Conservation (phyloP, 1,140 invertebrate genomes). For the Cydia strobilella region DNA sequence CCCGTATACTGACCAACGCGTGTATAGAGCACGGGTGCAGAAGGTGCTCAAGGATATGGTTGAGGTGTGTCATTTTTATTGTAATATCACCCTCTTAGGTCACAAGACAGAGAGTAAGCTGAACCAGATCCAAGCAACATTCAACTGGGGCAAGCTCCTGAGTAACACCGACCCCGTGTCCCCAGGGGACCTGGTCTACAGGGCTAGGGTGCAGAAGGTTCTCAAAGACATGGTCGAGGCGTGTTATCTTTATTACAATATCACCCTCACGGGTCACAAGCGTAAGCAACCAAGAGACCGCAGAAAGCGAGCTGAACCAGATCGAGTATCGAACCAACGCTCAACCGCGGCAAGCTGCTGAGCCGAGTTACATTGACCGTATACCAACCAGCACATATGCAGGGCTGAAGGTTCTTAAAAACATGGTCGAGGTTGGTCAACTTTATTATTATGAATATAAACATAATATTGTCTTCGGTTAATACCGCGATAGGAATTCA, state of each 20-base stretch:
- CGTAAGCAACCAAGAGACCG: background rate
- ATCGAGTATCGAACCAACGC: conserved; percentile 24
- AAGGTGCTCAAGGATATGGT: conserved; percentile 56
- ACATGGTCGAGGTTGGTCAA: conserved; percentile 63
- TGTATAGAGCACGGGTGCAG: conserved; percentile 58
- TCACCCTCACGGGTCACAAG: too few species aligned
- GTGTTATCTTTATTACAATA: background rate
- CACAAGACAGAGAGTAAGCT: too few species aligned
- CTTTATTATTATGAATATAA: conserved; percentile 9
- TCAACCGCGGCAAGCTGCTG: conserved; percentile 49
- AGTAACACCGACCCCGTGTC: too few species aligned
- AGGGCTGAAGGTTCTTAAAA: conserved; percentile 51
- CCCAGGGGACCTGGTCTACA: too few species aligned
- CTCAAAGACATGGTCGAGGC: conserved; percentile 53
- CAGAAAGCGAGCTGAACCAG: too few species aligned
- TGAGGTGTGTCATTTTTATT: background rate
- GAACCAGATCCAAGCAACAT: conserved; percentile 37
- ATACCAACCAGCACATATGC: conserved; percentile 44
- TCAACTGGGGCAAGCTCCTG: conserved; percentile 49
- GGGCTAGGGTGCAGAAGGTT: conserved; percentile 50
- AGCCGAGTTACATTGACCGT: conserved; percentile 43
- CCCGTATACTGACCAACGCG: conserved; percentile 47
- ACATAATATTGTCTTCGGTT: too few species aligned
- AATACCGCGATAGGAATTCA: too few species aligned
- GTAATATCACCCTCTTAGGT: too few species aligned